Conservation (phyloP, 2,888 invertebrate species). For the Spialia ferax region DNA sequence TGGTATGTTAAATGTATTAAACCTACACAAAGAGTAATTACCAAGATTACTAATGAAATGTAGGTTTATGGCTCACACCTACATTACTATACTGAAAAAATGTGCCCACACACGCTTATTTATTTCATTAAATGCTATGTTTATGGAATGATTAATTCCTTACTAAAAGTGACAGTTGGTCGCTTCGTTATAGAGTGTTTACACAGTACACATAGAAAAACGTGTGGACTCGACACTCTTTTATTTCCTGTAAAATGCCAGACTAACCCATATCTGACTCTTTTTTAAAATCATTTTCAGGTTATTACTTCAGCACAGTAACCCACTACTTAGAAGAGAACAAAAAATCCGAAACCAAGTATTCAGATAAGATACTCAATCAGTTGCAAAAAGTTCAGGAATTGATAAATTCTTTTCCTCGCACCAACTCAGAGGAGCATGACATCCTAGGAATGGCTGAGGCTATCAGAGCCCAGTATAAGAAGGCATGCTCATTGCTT, state of each 20-base stretch:
- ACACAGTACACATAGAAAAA: too few relatives aligned
- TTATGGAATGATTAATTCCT: too few relatives aligned
- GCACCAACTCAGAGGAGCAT: slow-evolving; percentile 87
- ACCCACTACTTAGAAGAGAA: slow-evolving; percentile 75
- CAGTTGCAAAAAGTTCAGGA: slow-evolving; percentile 86
- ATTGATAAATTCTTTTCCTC: slow-evolving; percentile 89
- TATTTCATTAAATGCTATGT: too few relatives aligned
- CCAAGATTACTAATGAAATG: too few relatives aligned
- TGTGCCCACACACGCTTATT: too few relatives aligned
- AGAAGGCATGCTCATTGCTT: slow-evolving; percentile 89
- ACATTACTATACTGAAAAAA: too few relatives aligned
- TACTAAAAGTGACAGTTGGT: too few relatives aligned
- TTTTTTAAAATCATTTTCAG: slow-evolving; percentile 60
- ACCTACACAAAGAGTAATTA: neutral
- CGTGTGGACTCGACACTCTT: too few relatives aligned
- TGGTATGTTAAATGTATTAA: slow-evolving; percentile 53
- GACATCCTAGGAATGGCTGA: slow-evolving; percentile 89
- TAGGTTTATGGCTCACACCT: too few relatives aligned
- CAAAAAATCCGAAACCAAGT: slow-evolving; percentile 58
- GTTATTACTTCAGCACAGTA: slow-evolving; percentile 89
- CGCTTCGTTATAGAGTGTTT: too few relatives aligned
- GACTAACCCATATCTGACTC: too few relatives aligned
- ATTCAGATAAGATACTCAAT: slow-evolving; percentile 83
- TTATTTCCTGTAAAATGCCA: too few relatives aligned
- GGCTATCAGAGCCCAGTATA: slow-evolving; percentile 89